phyloP scores from a whole-genome alignment of 2,113 vertebrate genomes.

The Bufo bufo region DNA sequence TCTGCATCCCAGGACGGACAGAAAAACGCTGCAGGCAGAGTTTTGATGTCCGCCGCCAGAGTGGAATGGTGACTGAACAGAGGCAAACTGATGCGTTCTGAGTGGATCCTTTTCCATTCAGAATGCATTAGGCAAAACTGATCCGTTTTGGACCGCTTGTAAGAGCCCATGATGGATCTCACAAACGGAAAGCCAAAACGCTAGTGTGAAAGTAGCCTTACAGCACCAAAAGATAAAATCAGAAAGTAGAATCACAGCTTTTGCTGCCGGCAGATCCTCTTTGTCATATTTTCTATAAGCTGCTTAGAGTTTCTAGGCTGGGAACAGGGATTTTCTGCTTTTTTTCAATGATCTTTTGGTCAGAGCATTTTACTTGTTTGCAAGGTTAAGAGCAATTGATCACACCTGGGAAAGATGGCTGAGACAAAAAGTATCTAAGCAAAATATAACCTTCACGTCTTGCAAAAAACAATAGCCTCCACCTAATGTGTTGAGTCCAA shows the following conservation, averaged over 20 bases:
- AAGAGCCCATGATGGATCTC: too few relatives aligned
- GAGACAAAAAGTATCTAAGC: constrained; percentile 6
- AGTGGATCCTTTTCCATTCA: too few relatives aligned
- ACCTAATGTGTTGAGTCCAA: constrained; percentile 5
- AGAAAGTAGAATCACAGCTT: background rate
- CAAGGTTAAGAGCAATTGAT: constrained; percentile 48
- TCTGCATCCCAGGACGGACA: too few relatives aligned
- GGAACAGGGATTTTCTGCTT: background rate
- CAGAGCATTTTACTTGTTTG: constrained; percentile 40
- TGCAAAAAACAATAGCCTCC: constrained; percentile 21
- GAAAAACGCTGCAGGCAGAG: too few relatives aligned
- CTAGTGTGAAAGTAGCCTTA: too few relatives aligned
- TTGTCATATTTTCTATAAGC: constrained; percentile 57
- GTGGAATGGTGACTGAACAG: too few relatives aligned
- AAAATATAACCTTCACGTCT: constrained; percentile 41
- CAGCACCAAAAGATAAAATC: background rate
- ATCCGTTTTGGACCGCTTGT: too few relatives aligned
- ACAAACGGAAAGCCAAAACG: too few relatives aligned
- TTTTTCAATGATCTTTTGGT: constrained; percentile 51
- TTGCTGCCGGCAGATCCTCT: background rate
- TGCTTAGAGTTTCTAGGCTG: constrained; percentile 51
- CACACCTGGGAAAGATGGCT: constrained; percentile 33
- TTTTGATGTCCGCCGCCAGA: too few relatives aligned
- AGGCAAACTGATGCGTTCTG: too few relatives aligned
- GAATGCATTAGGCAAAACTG: too few relatives aligned